phyloP scores from a whole-genome alignment of 2,888 invertebrate genomes.

The Euspilapteryx auroguttella region DNA sequence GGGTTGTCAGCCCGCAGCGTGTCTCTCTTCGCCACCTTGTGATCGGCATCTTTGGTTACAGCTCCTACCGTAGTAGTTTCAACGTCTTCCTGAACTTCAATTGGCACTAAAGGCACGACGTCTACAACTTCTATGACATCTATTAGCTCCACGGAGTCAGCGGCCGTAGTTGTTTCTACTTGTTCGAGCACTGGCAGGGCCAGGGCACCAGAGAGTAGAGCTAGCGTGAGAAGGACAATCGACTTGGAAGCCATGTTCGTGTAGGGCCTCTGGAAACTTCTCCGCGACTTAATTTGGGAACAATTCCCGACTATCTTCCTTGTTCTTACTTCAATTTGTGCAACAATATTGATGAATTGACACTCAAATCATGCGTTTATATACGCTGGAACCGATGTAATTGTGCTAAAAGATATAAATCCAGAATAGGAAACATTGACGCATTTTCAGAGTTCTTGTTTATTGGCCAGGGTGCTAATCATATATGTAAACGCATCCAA shows the following conservation, averaged over 20 bases:
- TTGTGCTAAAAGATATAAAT: slow-evolving; percentile 37
- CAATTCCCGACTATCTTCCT: slow-evolving; percentile 16
- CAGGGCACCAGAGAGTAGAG: slow-evolving; percentile 17
- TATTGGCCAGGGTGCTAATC: slow-evolving; percentile 21
- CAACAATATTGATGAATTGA: slow-evolving; percentile 12
- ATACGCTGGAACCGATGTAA: slow-evolving; percentile 23
- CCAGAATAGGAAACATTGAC: slow-evolving; percentile 40
- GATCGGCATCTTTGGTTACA: slow-evolving; percentile 13
- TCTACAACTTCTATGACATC: slow-evolving; percentile 29
- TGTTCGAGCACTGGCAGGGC: slow-evolving; percentile 23
- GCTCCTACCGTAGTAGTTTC: slow-evolving; percentile 10
- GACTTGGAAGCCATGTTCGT: slow-evolving; percentile 29
- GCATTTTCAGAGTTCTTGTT: slow-evolving; percentile 13
- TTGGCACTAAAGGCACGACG: slow-evolving; percentile 14
- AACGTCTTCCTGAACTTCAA: slow-evolving; percentile 13
- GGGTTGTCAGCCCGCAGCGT: slow-evolving; percentile 30
- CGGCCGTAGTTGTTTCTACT: slow-evolving; percentile 14
- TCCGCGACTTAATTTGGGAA: slow-evolving; percentile 17
- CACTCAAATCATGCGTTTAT: slow-evolving; percentile 21
- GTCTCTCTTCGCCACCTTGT: slow-evolving; percentile 33
- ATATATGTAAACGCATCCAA: slow-evolving; percentile 34
- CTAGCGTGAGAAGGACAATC: slow-evolving; percentile 27
- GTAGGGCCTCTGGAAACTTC: slow-evolving; percentile 24
- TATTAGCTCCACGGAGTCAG: slow-evolving; percentile 20
- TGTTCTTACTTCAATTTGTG: slow-evolving; percentile 14